Conservation (phyloP, 2,113 vertebrate species). For the Rhabdornis inornatus region DNA sequence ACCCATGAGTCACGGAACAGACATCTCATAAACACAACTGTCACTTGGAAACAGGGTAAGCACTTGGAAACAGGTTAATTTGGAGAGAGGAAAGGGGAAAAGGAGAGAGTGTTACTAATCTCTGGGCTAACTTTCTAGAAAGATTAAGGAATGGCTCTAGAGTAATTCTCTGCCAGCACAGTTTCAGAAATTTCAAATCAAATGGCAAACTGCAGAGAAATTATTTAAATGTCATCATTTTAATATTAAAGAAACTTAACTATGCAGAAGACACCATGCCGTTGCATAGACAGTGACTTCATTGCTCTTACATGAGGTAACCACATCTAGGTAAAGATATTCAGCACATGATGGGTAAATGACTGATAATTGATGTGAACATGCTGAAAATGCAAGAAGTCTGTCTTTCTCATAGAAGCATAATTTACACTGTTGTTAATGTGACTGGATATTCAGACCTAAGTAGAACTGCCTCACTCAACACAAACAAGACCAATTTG, state of each 20-base stretch:
- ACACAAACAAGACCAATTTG: background rate
- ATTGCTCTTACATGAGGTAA: background rate
- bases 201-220: background rate
- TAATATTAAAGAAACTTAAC: constrained; percentile 16
- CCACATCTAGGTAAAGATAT: background rate
- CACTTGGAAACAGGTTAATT: background rate
- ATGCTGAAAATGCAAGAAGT: background rate
- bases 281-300: background rate
- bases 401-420: background rate
- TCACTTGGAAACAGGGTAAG: background rate
- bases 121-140: background rate
- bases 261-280: background rate
- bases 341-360: background rate
- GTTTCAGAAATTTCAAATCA: background rate
- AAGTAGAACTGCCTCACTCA: background rate
- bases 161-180: background rate
- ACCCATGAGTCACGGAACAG: fast-evolving
- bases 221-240: background rate
- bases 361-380: background rate
- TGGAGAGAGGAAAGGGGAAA: background rate
- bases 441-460: background rate
- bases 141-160: background rate
- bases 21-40: background rate
- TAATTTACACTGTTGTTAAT: background rate
- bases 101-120: background rate